These are phyloP conservation scores for Tachypleus tridentatus DNA, from an alignment of 1,140 invertebrate genomes.

Conservation along the genomic window DNA sequence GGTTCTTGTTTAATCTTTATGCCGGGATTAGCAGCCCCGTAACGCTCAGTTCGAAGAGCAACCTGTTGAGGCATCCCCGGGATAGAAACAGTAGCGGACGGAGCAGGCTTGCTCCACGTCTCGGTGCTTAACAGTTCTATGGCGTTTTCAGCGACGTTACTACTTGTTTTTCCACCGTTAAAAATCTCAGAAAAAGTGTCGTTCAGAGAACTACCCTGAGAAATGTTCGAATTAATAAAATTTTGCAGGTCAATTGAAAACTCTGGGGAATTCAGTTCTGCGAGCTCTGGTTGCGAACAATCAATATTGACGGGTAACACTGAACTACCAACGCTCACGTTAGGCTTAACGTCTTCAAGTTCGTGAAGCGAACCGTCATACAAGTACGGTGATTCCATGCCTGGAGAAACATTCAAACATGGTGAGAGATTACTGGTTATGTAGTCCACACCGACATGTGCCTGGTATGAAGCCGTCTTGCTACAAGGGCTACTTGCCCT, in stretches of 20 bases:
- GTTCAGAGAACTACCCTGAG: constrained; percentile 8
- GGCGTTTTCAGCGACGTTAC: no score
- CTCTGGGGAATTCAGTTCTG: constrained; percentile 23
- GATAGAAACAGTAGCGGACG: neutral
- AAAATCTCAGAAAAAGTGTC: constrained; percentile 10
- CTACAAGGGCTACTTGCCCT: no score
- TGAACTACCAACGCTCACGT: no score
- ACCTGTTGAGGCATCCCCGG: constrained; percentile 22
- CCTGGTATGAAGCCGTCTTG: no score
- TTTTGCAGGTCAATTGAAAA: constrained; percentile 25
- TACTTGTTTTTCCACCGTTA: neutral
- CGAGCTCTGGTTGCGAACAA: constrained; percentile 14
- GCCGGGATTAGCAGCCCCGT: constrained; percentile 18
- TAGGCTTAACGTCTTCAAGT: constrained; percentile 7
- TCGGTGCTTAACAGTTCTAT: neutral
- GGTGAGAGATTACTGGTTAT: constrained; percentile 10
- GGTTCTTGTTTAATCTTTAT: constrained; percentile 21
- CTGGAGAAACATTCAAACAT: constrained; percentile 14
- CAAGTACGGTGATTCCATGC: constrained; percentile 20
- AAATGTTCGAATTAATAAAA: constrained; percentile 13
- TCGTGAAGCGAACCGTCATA: constrained; percentile 16
- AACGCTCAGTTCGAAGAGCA: constrained; percentile 17
- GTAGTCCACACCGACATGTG: no score
- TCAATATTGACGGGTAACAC: neutral
- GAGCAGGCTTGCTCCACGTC: neutral